These are phyloP conservation scores for Smittia aterrima DNA, from an alignment of 2,888 invertebrate species.

Conservation along the genomic window DNA sequence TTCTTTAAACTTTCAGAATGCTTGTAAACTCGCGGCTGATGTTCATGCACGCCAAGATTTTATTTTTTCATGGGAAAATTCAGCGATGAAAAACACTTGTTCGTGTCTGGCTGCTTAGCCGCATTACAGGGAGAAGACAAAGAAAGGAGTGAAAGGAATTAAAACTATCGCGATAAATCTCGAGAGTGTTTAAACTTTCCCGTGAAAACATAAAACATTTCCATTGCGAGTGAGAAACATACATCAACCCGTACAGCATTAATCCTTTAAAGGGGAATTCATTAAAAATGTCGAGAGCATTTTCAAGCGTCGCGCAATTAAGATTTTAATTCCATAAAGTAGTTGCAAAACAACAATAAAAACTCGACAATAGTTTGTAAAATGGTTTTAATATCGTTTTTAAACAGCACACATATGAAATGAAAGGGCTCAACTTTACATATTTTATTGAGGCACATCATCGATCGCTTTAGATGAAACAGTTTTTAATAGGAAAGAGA, in stretches of 20 bases:
- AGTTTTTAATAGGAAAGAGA: no score
- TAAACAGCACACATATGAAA: neutral
- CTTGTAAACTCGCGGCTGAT: neutral
- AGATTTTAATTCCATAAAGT: slow-evolving; percentile 8
- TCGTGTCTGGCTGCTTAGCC: slow-evolving; percentile 3
- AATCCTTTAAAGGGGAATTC: neutral
- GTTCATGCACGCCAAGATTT: neutral
- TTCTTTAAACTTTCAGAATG: neutral
- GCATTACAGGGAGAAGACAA: neutral
- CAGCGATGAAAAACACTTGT: slow-evolving; percentile 14
- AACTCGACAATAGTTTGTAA: neutral
- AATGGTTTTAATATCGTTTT: slow-evolving; percentile 1
- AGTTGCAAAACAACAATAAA: slow-evolving; percentile 15
- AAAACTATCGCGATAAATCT: slow-evolving; percentile 33
- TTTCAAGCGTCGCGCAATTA: slow-evolving; percentile 4
- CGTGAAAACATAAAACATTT: slow-evolving; percentile 7
- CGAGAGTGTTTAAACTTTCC: neutral
- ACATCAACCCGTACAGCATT: neutral
- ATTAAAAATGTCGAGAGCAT: slow-evolving; percentile 6
- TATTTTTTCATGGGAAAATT: neutral
- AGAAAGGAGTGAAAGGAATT: slow-evolving; percentile 12
- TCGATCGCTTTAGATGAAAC: no score
- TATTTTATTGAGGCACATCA: no score
- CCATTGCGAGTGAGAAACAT: neutral
- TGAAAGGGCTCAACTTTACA: neutral